phyloP scores from a whole-genome alignment of 2,888 invertebrate species.

The Dascillus cervinus region DNA sequence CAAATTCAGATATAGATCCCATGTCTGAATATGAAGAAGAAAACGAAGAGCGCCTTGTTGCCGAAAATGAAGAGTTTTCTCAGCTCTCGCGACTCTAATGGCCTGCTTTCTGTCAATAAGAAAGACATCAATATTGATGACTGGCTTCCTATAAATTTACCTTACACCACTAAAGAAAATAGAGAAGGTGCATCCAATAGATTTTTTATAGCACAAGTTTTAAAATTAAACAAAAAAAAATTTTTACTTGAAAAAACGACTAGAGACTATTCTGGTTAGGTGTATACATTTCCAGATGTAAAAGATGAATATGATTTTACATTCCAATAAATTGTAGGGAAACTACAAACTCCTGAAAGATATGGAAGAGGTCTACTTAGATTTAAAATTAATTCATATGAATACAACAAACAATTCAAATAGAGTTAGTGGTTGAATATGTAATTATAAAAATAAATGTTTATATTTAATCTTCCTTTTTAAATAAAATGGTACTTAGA shows the following conservation, averaged over 20 bases:
- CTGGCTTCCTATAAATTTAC: slow-evolving; percentile 1
- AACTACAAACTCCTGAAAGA: too few species aligned
- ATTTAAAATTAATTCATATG: slow-evolving; percentile 2
- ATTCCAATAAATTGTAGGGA: too few species aligned
- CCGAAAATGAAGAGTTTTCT: slow-evolving; percentile 4
- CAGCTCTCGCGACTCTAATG: background rate
- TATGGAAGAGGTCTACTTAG: slow-evolving; percentile 2
- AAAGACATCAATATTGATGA: slow-evolving; percentile 4
- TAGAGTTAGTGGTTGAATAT: too few species aligned
- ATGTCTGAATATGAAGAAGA: slow-evolving; percentile 5
- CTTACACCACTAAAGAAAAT: background rate
- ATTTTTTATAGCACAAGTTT: too few species aligned
- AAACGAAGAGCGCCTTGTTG: slow-evolving; percentile 2
- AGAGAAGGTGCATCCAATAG: too few species aligned
- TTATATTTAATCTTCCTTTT: too few species aligned
- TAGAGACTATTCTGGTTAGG: slow-evolving; percentile 4
- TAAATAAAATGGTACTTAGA: too few species aligned
- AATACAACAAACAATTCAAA: too few species aligned
- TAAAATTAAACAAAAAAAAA: too few species aligned
- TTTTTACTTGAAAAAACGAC: too few species aligned
- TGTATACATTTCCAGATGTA: slow-evolving; percentile 8
- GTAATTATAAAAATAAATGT: too few species aligned
- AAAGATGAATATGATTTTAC: slow-evolving; percentile 7
- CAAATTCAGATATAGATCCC: too few species aligned
- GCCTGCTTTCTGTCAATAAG: background rate